phyloP scores from a whole-genome alignment of 2,797 vertebrate species.

The Ispidina picta region DNA sequence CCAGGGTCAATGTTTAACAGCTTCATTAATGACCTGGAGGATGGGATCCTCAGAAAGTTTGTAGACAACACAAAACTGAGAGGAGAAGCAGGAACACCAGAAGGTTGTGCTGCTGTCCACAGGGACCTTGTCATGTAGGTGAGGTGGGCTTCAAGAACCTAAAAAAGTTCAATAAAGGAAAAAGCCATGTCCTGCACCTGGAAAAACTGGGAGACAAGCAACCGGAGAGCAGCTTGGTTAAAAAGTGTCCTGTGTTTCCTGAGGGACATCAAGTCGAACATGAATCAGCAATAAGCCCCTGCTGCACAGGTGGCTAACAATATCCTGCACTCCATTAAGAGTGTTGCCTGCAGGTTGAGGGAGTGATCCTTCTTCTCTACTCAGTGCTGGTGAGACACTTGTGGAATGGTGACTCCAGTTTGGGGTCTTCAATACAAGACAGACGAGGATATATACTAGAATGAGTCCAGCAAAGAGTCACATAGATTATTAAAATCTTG shows the following conservation, averaged over 20 bases:
- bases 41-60: neutral
- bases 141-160: neutral
- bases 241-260: neutral
- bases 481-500: neutral
- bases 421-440: neutral
- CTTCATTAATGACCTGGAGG: neutral
- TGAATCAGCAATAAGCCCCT: neutral
- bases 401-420: neutral
- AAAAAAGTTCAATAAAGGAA: neutral
- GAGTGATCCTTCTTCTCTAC: neutral
- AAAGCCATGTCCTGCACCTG: neutral
- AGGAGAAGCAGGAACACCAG: neutral
- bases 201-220: neutral
- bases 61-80: neutral
- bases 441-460: neutral
- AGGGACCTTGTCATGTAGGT: neutral
- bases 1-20: neutral
- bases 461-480: neutral
- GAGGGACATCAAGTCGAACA: neutral
- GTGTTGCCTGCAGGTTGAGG: neutral
- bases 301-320: neutral
- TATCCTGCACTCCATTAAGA: neutral
- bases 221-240: neutral
- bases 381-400: neutral
- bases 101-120: neutral